Evolutionary conservation across 2,113 vertebrate species (phyloP).

Genomic region (Onychorhynchus coronatus): DNA sequence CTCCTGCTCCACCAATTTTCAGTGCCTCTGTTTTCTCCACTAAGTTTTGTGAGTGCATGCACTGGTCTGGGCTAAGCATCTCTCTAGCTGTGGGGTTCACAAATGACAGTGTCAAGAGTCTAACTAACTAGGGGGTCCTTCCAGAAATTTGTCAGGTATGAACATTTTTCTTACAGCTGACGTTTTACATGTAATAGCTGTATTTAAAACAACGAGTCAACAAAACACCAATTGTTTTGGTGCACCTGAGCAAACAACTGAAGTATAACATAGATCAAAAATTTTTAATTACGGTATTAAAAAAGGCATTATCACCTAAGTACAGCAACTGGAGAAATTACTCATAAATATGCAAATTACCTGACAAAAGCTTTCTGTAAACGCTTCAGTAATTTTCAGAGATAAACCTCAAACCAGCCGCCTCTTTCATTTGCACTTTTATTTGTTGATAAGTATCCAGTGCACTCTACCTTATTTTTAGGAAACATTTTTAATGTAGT

Average conservation of each 20-base stretch:
- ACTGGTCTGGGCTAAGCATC: neutral
- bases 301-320: conserved; percentile 42
- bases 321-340: conserved; percentile 42
- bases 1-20: neutral
- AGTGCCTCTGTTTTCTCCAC: neutral
- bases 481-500: neutral
- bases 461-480: neutral
- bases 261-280: neutral
- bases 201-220: neutral
- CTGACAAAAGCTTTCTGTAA: conserved; percentile 26
- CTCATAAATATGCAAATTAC: conserved; percentile 48
- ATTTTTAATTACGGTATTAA: conserved; percentile 37
- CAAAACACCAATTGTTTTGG: neutral
- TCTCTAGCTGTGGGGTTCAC: neutral
- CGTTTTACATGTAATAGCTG: neutral
- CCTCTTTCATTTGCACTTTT: conserved; percentile 16
- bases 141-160: neutral
- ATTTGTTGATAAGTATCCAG: conserved; percentile 1
- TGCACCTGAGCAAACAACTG: neutral
- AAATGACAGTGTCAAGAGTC: neutral
- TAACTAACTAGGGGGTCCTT: neutral
- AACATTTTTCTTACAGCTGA: neutral
- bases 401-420: conserved; percentile 9
- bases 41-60: neutral
- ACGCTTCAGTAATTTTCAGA: conserved; percentile 48